Base-by-base conservation (phyloP, 2,888 invertebrate species). In the Brachyptera putata region DNA sequence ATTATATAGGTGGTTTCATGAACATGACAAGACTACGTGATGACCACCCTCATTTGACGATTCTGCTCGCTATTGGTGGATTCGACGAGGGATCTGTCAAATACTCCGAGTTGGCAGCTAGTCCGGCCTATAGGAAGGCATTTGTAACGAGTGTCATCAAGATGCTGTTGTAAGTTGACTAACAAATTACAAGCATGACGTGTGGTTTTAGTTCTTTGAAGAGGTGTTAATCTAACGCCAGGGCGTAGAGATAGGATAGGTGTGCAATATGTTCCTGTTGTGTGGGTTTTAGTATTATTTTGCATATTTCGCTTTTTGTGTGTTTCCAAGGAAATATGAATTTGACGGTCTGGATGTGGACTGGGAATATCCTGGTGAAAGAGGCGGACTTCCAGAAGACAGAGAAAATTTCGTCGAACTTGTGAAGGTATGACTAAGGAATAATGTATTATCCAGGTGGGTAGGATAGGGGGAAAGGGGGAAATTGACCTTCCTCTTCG, bases 51-150 rank as follows among this genome's bases (percentile, higher is more conserved):
- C 67, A 68, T n/a, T 59, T 75, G 56, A 73, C 71, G 64, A 72
- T 74, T 13, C 63, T 73, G 9, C 63, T 75, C 3, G 75, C 75
- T 14, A 69, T 75, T 60, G 53, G 53, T 2, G 53, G 53, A n/a
- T 34, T 36, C 53, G 13, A 7, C 9, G 53, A 53, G 21, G 34
- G 34, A 4, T 53, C 53, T 3, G 18, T 11, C 2, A 9, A 1
- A 4, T 53, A 53, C 53, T 53, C 53, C 9, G 21, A 53, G 9
- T 2, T 53, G 9, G 53, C 34, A 24, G 30, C 53, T 1, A 53
- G 18, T 11, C 34, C 34, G 2, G 9, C 34, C 18, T 34, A 34
- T 34, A 2, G 53, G 18, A 34, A 36, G 18, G 53, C 48, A 3
- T 74, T 74, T 60, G 66, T 71, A 11, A 57, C 67, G n/a, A 71